Evolutionary conservation across 1,140 invertebrate species (phyloP), one percentile per base, ranked within the genome.

Genomic region (Hylaeus anthracinus): DNA sequence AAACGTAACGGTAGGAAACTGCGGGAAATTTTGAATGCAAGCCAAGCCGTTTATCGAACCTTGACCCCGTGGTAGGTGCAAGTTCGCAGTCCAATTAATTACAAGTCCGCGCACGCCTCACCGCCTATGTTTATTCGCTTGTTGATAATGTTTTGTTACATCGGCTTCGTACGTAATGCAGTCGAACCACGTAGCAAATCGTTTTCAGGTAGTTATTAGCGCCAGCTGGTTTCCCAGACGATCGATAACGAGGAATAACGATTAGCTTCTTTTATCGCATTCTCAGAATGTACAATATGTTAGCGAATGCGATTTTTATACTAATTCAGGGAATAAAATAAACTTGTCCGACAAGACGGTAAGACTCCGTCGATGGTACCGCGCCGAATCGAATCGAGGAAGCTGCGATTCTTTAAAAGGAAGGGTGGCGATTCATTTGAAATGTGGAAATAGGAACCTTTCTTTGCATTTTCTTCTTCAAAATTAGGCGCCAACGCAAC

Each of bases 1-100:
- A 78, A 81, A 75, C 37, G 55, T 1, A 5, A 9, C 10, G n/a
- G 3, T 12, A 76, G 72, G 56, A 84, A 85, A 83, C 12, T 61
- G 37, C 43, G 63, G 72, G 56, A 84, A 72, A 85, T 74, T 76
- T 85, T 85, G 78, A 85, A 84, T 80, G 72, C 41, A 39, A 61
- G 69, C 70, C 58, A 72, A 69, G 48, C 14, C 37, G 51, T 81
- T 79, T 73, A 81, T 10, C 64, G 55, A 77, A 85, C 70, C 79
- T 81, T 85, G 83, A 86, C 78, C 58, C 69, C 70, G 48, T 77
- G 78, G 63, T 53, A 65, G 26, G 55, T 15, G 61, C 67, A 55
- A 14, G 66, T 58, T 67, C 15, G 78, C 73, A 66, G 26, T 85
- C 56, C 37, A 63, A 41, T 63, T 80, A n/a, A 58, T 70, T 71